phyloP scores from a whole-genome alignment of 2,888 invertebrate species.

The Geophilus truncorum region DNA sequence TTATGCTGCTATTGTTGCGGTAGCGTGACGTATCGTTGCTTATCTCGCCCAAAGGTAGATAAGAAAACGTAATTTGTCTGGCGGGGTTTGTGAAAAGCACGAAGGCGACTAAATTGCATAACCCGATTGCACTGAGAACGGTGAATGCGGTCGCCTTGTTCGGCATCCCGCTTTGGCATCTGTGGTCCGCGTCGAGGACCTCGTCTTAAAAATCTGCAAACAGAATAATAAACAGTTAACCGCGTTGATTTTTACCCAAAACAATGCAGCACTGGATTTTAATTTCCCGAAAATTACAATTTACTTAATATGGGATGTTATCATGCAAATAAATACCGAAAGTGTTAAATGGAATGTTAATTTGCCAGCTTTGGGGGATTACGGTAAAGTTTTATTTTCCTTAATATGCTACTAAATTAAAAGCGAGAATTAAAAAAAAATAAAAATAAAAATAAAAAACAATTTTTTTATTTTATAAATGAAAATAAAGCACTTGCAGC shows the following conservation, averaged over 20 bases:
- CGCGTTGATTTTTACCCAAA: no score
- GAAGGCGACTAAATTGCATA: constrained; percentile 54
- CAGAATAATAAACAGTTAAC: neutral
- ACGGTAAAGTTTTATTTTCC: neutral
- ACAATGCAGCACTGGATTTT: no score
- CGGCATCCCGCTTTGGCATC: constrained; percentile 32
- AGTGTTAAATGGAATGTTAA: neutral
- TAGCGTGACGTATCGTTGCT: constrained; percentile 11
- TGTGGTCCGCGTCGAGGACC: neutral
- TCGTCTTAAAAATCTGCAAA: neutral
- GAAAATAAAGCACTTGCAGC: no score
- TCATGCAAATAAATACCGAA: no score
- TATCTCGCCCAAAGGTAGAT: constrained; percentile 5
- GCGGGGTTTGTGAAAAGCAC: constrained; percentile 38
- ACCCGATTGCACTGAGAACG: constrained; percentile 47
- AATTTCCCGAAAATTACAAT: no score
- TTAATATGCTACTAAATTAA: neutral
- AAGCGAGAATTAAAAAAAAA: no score
- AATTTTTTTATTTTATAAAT: no score
- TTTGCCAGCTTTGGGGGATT: no score
- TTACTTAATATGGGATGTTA: no score
- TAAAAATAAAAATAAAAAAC: no score
- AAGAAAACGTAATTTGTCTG: constrained; percentile 7
- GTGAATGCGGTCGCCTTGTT: constrained; percentile 37
- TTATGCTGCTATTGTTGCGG: neutral